Evolutionary conservation across 92 coral and sea anemone species (phyloP), one percentile per base, ranked within the genome.

Genomic region (Paragorgia papillata): DNA sequence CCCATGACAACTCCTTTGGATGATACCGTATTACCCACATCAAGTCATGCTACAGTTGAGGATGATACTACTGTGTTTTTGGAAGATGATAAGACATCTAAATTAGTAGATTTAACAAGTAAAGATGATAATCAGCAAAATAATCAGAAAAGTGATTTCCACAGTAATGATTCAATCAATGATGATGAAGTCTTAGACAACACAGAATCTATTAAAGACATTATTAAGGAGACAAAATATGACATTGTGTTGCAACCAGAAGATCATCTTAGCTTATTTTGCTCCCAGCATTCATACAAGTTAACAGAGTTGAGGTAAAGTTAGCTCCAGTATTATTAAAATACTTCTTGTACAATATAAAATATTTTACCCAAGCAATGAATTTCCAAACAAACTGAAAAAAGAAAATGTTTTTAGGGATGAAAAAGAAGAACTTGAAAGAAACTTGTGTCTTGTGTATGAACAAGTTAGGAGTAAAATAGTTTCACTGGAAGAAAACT

Each of bases 221-320:
- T 12, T n/a, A 1, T 18, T 3, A n/a, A 1, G 9, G 77, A 10
- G 25, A 30, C 32, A 1, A 28, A 31, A 4, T 82, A 79, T 39
- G 39, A 62, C 18, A 19, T 82, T 18, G 27, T 49, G 9, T 64
- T 80, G 44, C 85, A 80, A 74, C 80, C 83, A 35, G 88, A 83
- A 29, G 87, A 85, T 17, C 66, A 73, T 58, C 56, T 83, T 15
- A 34, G 48, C 37, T 32, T 82, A 34, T 73, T 85, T 54, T 65
- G 76, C 26, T 84, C 84, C 28, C 80, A 70, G 32, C 79, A 85
- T 79, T 77, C 84, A 53, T 80, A 66, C 49, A 70, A 81, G 56
- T 55, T 89, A 40, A 80, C 82, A 35, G 20, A 50, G 12, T 57
- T 89, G 37, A 89, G 89, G 93, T 88, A 74, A 2, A 66, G 15